These are phyloP conservation scores for Glandiceps talaboti DNA, from an alignment of 53 echinoderm and acorn worm genomes.

Conservation along the genomic window DNA sequence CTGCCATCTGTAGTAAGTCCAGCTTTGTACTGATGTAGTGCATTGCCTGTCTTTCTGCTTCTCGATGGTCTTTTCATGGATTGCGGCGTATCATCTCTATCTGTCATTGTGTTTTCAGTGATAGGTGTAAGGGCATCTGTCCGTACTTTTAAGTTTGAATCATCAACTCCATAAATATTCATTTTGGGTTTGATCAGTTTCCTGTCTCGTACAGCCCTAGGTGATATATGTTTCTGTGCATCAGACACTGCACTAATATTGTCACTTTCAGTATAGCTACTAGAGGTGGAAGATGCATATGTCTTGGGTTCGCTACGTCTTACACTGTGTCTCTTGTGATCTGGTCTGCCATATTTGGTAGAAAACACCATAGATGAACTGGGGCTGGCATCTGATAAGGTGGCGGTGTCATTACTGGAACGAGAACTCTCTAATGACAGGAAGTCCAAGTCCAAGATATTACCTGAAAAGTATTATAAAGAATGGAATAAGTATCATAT, in stretches of 20 bases:
- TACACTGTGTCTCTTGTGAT: not conserved
- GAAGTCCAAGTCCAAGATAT: constrained; percentile 59
- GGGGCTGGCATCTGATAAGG: not conserved
- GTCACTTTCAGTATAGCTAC: not conserved
- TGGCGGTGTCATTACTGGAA: not conserved
- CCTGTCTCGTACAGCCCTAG: not conserved
- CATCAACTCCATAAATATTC: not conserved
- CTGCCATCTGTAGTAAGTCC: not conserved
- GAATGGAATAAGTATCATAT: no score
- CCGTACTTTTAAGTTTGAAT: not conserved
- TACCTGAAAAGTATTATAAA: constrained; percentile 28
- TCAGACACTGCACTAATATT: not conserved
- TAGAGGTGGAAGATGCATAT: not conserved
- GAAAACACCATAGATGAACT: not conserved
- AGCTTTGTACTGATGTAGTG: not conserved
- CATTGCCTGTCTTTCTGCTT: not conserved
- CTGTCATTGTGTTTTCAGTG: not conserved
- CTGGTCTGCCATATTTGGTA: not conserved
- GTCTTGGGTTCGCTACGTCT: not conserved
- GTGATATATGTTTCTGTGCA: not conserved
- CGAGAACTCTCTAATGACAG: constrained; percentile 15
- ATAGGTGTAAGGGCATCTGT: not conserved
- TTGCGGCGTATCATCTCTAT: not conserved
- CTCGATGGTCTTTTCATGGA: not conserved
- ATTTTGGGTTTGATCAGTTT: not conserved